Percentiles rank a stretch among this genome's conserved stretches.
These are phyloP conservation scores for Cotesia glomerata DNA, from an alignment of 1,140 invertebrate genomes.

Conservation along the genomic window DNA sequence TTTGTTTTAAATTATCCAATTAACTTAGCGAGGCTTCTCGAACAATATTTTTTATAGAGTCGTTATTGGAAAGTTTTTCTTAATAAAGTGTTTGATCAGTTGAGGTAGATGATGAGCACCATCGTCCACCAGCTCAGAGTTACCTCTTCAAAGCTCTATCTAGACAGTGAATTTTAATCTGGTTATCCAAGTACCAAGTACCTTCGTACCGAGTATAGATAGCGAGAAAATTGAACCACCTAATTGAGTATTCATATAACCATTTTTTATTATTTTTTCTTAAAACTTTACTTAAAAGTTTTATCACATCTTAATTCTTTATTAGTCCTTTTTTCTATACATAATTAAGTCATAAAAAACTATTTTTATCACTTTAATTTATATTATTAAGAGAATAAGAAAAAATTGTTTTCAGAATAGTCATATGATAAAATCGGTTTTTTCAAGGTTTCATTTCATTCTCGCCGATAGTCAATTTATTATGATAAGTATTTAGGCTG, in stretches of 20 bases:
- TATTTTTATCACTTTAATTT: too few species aligned
- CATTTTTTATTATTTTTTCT: not conserved
- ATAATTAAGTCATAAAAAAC: too few species aligned
- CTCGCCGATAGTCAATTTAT: too few species aligned
- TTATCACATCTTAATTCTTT: too few species aligned
- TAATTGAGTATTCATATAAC: not conserved
- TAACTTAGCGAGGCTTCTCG: not conserved
- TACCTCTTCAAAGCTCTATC: not conserved
- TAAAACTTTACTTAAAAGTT: not conserved
- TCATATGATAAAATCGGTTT: too few species aligned
- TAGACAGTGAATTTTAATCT: conserved; percentile 3
- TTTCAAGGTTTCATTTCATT: too few species aligned
- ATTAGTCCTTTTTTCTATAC: too few species aligned
- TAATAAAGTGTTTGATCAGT: conserved; percentile 3
- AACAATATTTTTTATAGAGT: not conserved
- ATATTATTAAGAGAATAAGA: too few species aligned
- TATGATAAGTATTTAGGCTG: too few species aligned
- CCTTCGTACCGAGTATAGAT: too few species aligned
- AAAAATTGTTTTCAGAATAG: too few species aligned
- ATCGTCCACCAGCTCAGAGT: not conserved
- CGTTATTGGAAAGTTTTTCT: not conserved
- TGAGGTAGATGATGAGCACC: not conserved
- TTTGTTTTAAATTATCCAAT: not conserved
- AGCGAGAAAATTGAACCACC: not conserved
- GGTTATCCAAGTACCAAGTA: not conserved